phyloP scores from a whole-genome alignment of 2,113 vertebrate genomes.

The Epinephelus fuscoguttatus region DNA sequence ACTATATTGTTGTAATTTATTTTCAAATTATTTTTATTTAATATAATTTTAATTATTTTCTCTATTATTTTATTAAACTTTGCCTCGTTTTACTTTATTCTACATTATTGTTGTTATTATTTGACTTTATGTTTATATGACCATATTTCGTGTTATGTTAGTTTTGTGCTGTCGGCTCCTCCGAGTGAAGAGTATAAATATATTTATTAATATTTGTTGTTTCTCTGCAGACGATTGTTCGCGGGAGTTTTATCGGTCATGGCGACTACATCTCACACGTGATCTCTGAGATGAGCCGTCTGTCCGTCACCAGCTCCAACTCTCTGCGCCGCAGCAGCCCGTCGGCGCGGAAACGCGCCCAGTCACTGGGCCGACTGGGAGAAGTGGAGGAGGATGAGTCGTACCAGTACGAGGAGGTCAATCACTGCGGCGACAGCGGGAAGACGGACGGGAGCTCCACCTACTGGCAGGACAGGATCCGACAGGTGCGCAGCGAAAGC shows the following conservation, averaged over 20 bases:
- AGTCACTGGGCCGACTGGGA: conserved; percentile 89
- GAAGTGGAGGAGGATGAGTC: conserved; percentile 84
- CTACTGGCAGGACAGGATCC: conserved; percentile 87
- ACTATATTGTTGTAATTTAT: no score
- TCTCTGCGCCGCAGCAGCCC: conserved; percentile 89
- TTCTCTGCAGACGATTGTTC: conserved; percentile 87
- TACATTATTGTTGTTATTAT: no score
- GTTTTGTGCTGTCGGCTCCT: no score
- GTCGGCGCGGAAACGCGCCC: conserved; percentile 87
- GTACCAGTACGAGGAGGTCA: conserved; percentile 86
- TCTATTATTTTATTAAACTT: no score
- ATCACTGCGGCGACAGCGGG: conserved; percentile 48
- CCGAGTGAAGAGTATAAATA: no score
- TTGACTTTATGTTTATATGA: no score
- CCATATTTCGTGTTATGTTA: no score
- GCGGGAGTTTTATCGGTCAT: conserved; percentile 89
- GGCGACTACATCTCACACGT: conserved; percentile 91
- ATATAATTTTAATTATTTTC: no score
- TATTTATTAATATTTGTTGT: neutral
- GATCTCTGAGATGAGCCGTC: conserved; percentile 89
- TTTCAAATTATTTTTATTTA: no score
- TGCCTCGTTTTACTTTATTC: no score
- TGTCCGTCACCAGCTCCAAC: conserved; percentile 92
- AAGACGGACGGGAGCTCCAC: conserved; percentile 79
- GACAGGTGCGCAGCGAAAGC: conserved; percentile 79